These are phyloP conservation scores for Carollia perspicillata DNA, from an alignment of 2,113 vertebrate genomes.

Conservation along the genomic window DNA sequence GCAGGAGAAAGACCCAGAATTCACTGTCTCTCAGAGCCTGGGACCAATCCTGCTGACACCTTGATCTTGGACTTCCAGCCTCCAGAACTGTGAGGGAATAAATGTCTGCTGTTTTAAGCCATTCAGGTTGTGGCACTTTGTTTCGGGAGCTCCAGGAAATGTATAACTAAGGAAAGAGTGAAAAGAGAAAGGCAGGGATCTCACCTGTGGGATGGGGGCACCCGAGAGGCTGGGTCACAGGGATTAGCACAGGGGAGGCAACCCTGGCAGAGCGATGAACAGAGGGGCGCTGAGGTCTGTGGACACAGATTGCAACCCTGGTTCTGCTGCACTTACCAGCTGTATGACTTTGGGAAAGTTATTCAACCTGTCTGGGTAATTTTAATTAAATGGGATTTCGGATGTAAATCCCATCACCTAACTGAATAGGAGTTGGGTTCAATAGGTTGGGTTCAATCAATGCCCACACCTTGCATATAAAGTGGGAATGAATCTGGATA, in stretches of 20 bases:
- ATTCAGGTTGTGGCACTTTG: neutral
- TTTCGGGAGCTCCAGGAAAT: neutral
- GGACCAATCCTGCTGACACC: neutral
- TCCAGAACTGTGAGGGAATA: neutral
- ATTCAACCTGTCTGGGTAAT: neutral
- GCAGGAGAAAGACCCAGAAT: neutral
- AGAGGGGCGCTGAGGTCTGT: neutral
- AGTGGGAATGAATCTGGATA: neutral
- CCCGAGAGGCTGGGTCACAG: accelerated
- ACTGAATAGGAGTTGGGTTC: too few relatives aligned
- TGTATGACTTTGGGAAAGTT: neutral
- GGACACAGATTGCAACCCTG: neutral
- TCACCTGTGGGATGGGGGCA: neutral
- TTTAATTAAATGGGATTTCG: neutral
- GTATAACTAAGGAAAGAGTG: neutral
- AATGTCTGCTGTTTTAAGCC: neutral
- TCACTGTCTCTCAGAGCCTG: neutral
- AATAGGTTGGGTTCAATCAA: neutral
- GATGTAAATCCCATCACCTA: neutral
- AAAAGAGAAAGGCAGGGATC: neutral
- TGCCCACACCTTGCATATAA: neutral
- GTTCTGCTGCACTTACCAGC: neutral
- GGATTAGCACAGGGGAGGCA: too few relatives aligned
- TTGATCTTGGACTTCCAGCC: neutral
- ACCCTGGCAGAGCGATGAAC: accelerated